Evolutionary conservation across 2,888 invertebrate species (phyloP), one percentile per base, ranked within the genome.

Genomic region (Tenthredo scrophulariae): DNA sequence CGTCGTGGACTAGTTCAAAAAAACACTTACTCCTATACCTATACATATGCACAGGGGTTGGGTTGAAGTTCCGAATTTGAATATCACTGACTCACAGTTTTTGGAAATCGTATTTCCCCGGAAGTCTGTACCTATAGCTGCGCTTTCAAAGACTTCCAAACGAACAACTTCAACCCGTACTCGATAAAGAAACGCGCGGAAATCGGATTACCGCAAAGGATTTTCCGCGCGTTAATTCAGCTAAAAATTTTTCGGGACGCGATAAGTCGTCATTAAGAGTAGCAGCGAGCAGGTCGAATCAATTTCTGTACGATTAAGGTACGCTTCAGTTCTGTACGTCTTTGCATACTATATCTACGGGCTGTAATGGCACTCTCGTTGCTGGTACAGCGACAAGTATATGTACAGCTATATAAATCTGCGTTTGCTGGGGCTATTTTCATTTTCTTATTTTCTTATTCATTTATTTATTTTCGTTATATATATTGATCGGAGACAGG

Each of bases 231-330:
- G 15, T 6, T 22, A 74, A 74, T 43, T n/a, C 43, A 40, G 4
- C n/a, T 6, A 29, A 18, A 13, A 62, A 62, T 80, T 80, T 80
- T 40, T 62, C 62, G 40, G 40, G 62, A 5, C 10, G 58, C 62
- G 54, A 77, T 77, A 62, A 80, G 40, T 80, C 80, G 80, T 80
- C 58, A 40, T 80, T 80, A 80, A 62, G 80, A 80, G 62, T 40
- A 22, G 18, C 62, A 18, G 62, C 33, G n/a, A 26, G 80, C 80
- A 80, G 9, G 29, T 80, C 80, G 80, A 80, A 80, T 80, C 80
- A 80, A 80, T 80, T 62, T 62, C 58, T 62, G 9, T 22, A 15
- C 50, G n/a, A 26, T 50, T 43, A 43, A 26, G 67, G 6, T 18
- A 67, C 67, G 67, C 67, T 33, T 67, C 33, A 67, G 67, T 67